phyloP scores from a whole-genome alignment of 2,888 invertebrate species.

The Lasioglossum marginatum region DNA sequence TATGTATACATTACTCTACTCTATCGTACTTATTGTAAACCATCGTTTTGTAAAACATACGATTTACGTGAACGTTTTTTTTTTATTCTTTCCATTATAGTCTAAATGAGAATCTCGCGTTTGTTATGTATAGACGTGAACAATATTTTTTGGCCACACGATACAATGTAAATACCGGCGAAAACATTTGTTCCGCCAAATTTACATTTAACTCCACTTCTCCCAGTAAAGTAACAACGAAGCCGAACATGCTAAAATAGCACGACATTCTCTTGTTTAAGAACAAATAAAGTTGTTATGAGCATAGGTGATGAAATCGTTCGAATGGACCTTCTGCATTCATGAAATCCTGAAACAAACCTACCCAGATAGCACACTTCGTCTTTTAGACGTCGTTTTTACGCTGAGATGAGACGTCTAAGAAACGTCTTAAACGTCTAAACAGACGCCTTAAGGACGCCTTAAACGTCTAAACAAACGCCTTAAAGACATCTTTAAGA shows the following conservation, averaged over 20 bases:
- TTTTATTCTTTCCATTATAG: neutral
- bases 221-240: neutral
- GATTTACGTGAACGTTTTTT: neutral
- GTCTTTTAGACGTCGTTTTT: no score
- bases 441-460: no score
- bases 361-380: no score
- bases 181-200: neutral
- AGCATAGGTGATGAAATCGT: neutral
- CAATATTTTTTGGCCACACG: neutral
- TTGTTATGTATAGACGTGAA: neutral
- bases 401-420: no score
- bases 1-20: neutral
- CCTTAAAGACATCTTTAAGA: no score
- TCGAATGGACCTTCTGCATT: no score
- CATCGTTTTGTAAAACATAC: neutral
- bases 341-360: no score
- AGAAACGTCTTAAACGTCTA: no score
- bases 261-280: neutral
- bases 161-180: neutral
- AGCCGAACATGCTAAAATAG: neutral
- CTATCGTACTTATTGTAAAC: neutral
- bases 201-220: neutral
- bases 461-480: no score
- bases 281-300: neutral
- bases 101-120: neutral